These are phyloP conservation scores for Drosophila aff. DNA, from an alignment of 1,140 invertebrate species.

Conservation along the genomic window DNA sequence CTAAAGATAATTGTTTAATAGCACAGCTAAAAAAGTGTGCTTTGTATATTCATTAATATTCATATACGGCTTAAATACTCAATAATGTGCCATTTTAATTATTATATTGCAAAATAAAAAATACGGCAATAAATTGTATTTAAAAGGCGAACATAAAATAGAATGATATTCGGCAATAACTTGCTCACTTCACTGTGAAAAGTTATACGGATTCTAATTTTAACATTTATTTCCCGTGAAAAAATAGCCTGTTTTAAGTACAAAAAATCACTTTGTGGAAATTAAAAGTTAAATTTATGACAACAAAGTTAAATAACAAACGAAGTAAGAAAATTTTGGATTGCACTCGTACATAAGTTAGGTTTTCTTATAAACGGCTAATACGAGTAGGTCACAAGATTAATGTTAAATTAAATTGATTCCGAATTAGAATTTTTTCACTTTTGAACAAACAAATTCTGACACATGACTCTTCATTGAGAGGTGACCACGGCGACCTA, in stretches of 20 bases:
- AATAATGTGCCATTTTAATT: not conserved
- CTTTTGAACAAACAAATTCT: conserved; percentile 4
- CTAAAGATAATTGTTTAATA: conserved; percentile 9
- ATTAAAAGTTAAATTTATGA: not conserved
- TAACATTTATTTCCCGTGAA: not conserved
- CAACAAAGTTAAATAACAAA: not conserved
- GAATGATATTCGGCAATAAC: not conserved
- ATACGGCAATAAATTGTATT: not conserved
- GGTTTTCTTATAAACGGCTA: not conserved
- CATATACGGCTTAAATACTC: not conserved
- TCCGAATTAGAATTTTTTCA: conserved; percentile 9
- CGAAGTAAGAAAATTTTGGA: not conserved
- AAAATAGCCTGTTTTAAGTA: not conserved
- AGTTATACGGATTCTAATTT: too few species aligned
- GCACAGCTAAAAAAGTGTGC: not conserved
- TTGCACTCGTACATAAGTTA: not conserved
- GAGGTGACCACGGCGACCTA: conserved; percentile 36
- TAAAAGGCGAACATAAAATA: not conserved
- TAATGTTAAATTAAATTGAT: not conserved
- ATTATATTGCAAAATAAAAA: not conserved
- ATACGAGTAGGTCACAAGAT: not conserved
- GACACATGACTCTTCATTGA: conserved; percentile 26
- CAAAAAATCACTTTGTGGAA: not conserved
- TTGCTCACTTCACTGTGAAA: too few species aligned
- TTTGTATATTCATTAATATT: conserved; percentile 1